phyloP scores from a whole-genome alignment of 1,140 invertebrate species.

The Drosophila novamexicana region DNA sequence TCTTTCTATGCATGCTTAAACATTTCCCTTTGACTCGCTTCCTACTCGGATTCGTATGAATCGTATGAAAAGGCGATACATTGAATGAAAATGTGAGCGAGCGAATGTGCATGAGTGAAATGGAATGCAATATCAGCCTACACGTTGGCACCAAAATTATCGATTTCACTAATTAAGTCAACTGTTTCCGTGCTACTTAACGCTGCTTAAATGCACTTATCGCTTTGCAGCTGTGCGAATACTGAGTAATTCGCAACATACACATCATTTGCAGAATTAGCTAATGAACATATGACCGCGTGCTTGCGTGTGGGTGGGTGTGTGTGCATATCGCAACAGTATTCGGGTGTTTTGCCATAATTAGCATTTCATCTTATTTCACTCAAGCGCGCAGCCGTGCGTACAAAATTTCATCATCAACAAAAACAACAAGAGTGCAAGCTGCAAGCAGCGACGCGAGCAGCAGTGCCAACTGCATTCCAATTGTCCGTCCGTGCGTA shows the following conservation, averaged over 20 bases:
- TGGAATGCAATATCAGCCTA: neutral
- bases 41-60: no score
- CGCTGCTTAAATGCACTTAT: slow-evolving; percentile 32
- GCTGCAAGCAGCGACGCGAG: neutral
- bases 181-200: slow-evolving; percentile 4
- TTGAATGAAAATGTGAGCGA: neutral
- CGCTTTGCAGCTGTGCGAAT: neutral
- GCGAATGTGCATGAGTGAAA: neutral
- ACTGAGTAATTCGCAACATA: neutral
- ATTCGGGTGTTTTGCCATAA: slow-evolving; percentile 74
- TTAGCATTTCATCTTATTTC: slow-evolving; percentile 78
- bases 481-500: slow-evolving; percentile 54
- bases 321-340: slow-evolving; percentile 33
- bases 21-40: no score
- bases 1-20: no score
- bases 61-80: no score
- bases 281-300: slow-evolving; percentile 39
- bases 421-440: slow-evolving; percentile 25
- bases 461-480: slow-evolving; percentile 57
- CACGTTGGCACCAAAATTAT: neutral
- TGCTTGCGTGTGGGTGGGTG: neutral
- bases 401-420: slow-evolving; percentile 64
- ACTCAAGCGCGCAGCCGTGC: slow-evolving; percentile 65
- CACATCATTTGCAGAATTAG: slow-evolving; percentile 30
- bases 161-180: slow-evolving; percentile 4